Base-by-base conservation (phyloP, 2,888 invertebrate genomes). In the Platycheirus rosarum region DNA sequence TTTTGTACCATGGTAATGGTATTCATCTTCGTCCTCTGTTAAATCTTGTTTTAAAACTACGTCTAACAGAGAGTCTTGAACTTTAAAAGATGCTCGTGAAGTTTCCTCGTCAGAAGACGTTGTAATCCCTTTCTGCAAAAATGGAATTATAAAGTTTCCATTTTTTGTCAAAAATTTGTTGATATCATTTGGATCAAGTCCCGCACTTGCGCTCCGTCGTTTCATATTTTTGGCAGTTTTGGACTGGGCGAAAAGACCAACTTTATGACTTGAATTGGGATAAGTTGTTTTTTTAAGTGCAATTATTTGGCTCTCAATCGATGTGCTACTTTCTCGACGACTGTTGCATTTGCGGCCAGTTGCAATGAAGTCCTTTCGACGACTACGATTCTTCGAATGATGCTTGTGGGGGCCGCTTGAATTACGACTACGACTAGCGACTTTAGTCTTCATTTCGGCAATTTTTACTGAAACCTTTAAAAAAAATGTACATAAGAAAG, bases 361-460 rank as follows among this genome's bases (percentile, higher is more conserved):
- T 0, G 88, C 84, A 8, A 88, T 87, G 65, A 90, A 89, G 42
- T 90, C 90, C 5, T 89, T 85, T 4, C 89, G 86, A 0, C 88
- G 86, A 51, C 88, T 86, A 29, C 90, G 85, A 70, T 87, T 88
- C 16, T 88, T 88, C 23, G 86, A 78, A 40, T n/a, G n/a, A n/a
- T 88, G 88, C 69, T 88, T 89, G 23, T 77, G 77, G 53, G 86
- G 85, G 51, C 86, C 85, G 57, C 85, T 88, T 71, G 62, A 88
- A 85, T 77, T 88, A 44, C 92, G 91, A 65, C 91, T 91, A 0
- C 93, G 91, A 6, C 92, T 92, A 0, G 91, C 92, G 1, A 93
- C 93, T 88, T 95, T 95, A 2, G 95, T 95, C 87, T 95, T 96
- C 91, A 96, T 92, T 89, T 96, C 96, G 0, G 96, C 95, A 49